Evolutionary conservation across 2,113 vertebrate genomes (phyloP), one percentile per base, ranked within the genome.

Genomic region (Lontra canadensis): DNA sequence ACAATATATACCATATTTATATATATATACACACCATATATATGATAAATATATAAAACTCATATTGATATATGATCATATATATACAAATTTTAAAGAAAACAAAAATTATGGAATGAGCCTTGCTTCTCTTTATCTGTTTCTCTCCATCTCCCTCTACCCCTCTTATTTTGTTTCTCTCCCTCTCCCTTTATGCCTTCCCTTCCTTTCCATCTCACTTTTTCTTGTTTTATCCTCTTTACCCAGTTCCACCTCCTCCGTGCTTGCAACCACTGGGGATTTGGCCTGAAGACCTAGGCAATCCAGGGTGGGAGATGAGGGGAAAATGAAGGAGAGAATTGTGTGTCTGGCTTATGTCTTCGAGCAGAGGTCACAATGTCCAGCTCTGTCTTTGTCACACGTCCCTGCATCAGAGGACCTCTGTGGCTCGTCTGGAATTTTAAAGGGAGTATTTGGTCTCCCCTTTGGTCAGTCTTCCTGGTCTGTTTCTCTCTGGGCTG

Each of bases 131-230:
- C 52, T 69, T 10, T 69, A 4, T 55, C 2, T 73, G 4, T 59
- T 12, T 82, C 1, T 44, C 6, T 42, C 36, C 36, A 0, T 49
- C 1, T 14, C 49, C 26, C 34, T 63, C 23, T 52, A 52, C 49
- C 49, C 49, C 49, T 52, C 49, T 52, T 52, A 52, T 15, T 49
- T 49, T 49, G 49, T 49, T 1, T 14, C 49, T 34, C 34, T 65
- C 23, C 25, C 15, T 31, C 21, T 39, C 0, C 1, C 42, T 82
- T 49, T 23, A 25, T 0, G 1, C 13, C 18, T 74, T 20, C n/a
- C n/a, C 23, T 29, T 80, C 55, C 1, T 14, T 36, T 65, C 21
- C 18, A 2, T 84, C 36, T 96, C 59, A 61, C 9, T 73, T 52
- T 94, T 44, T 47, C 25, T 86, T n/a, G 49, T 80, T 94, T 55